Base-by-base conservation (phyloP, 2,113 vertebrate genomes). In the Xyliphius kryptos region DNA sequence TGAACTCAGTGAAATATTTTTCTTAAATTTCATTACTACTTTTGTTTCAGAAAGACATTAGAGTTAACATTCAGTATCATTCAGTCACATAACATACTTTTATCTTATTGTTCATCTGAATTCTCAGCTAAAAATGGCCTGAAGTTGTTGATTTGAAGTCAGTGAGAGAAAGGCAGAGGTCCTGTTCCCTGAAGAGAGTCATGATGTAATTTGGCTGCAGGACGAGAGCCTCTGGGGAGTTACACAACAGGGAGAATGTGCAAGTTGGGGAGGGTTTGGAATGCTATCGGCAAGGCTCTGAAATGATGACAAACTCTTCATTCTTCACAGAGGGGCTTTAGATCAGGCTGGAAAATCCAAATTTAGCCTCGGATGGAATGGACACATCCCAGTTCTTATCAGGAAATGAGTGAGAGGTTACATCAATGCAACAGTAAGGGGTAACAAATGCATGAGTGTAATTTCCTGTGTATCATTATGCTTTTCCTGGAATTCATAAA, bases 221-320 rank as follows among this genome's bases (percentile, higher is more conserved):
- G n/a, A 46, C 49, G 51, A 22, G 55, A 53, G 55, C 68, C 71
- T 68, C 71, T 50, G 53, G 60, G 66, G 68, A 21, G 38, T 76
- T 68, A 58, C 54, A 71, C 64, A 73, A 68, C 72, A 56, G 47
- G 56, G 68, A 74, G 65, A 68, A 65, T 68, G 69, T 17, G 47
- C 54, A 49, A 68, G 71, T 41, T 60, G 41, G 67, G 32, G 73
- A 51, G 55, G 54, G 56, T n/a, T 48, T 61, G 32, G 58, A 74
- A 71, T 68, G 47, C 62, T 74, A 76, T 70, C 41, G 70, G 51
- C 55, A 77, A 68, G 58, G 73, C 41, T 59, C 40, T 41, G 56
- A 78, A 56, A 81, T 75, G 72, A 83, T 78, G 74, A 72, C 77
- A 84, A 82, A 81, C 67, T 64, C 63, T 69, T 54, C 76, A 81